Evolutionary conservation across 2,113 vertebrate genomes (phyloP), one percentile per base, ranked within the genome.

Genomic region (Podarcis muralis): DNA sequence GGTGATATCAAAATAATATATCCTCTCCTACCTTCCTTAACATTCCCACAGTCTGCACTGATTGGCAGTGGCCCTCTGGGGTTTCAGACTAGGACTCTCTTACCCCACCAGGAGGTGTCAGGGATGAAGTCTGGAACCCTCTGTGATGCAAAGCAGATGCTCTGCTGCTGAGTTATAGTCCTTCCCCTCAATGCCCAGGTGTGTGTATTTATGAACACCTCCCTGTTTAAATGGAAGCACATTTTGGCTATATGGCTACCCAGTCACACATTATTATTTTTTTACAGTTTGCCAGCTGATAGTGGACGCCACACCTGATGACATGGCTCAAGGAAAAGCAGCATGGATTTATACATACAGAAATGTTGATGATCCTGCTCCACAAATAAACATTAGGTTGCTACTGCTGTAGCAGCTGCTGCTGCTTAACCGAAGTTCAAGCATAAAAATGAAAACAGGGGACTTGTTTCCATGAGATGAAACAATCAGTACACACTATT

Each of bases 231-330:
- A 90, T 93, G 91, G 91, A 89, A 88, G 59, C 83, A 76, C 90
- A 96, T 95, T 95, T 95, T 89, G 92, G 93, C 48, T 94, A 88
- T 86, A 85, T 65, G 23, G 32, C 32, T 35, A 8, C 13, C 25
- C 37, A 18, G 27, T 91, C 95, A 30, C 93, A 91, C 93, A 53
- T 2, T 53, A 11, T 53, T 48, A 11, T 48, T 48, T 2, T 53
- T 53, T 94, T 86, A 76, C 92, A 92, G 83, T 91, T 87, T 95
- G 95, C 92, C 94, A 79, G 84, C 92, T 93, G 94, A 93, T 95
- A 92, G 18, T 32, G 88, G 89, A 20, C 91, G 76, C 90, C 90
- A 92, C 95, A 95, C 96, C 95, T 96, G 96, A 92, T 76, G 87
- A 83, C 87, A 91, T 15, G 59, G 91, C 27, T 65, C 69, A 65